Conservation (phyloP, 2,797 vertebrate species). For the Cryptoblepharus egeriae region DNA sequence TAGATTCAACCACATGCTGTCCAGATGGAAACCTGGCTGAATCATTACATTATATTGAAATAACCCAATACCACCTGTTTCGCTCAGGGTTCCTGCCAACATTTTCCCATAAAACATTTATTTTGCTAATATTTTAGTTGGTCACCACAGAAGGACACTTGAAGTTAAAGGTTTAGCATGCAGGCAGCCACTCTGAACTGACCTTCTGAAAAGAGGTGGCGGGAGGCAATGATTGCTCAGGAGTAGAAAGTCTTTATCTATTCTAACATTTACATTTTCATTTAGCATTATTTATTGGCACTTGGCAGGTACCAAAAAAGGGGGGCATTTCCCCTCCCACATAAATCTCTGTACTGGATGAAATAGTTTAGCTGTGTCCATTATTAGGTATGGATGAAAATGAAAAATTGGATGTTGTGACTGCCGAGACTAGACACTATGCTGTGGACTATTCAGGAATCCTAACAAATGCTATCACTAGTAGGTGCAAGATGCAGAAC, state of each 20-base stretch:
- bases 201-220: constrained; percentile 30
- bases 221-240: constrained; percentile 23
- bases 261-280: constrained; percentile 65
- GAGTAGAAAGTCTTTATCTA: constrained; percentile 62
- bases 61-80: constrained; percentile 96
- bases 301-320: constrained; percentile 50
- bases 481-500: not conserved
- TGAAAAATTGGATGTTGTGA: not conserved
- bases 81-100: constrained; percentile 84
- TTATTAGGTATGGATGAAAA: constrained; percentile 57
- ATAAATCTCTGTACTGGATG: constrained; percentile 55
- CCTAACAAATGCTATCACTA: not conserved
- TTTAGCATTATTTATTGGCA: constrained; percentile 50
- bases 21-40: constrained; percentile 88
- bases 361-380: constrained; percentile 58
- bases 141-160: constrained; percentile 85
- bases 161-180: constrained; percentile 83
- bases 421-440: not conserved
- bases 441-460: not conserved
- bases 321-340: constrained; percentile 61
- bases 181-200: constrained; percentile 72
- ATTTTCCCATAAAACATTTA: constrained; percentile 89
- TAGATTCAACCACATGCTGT: constrained; percentile 84
- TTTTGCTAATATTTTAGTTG: constrained; percentile 86
- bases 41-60: constrained; percentile 95